Evolutionary conservation across 1,140 invertebrate genomes (phyloP).

Genomic region (Elymnias hypermnestra): DNA sequence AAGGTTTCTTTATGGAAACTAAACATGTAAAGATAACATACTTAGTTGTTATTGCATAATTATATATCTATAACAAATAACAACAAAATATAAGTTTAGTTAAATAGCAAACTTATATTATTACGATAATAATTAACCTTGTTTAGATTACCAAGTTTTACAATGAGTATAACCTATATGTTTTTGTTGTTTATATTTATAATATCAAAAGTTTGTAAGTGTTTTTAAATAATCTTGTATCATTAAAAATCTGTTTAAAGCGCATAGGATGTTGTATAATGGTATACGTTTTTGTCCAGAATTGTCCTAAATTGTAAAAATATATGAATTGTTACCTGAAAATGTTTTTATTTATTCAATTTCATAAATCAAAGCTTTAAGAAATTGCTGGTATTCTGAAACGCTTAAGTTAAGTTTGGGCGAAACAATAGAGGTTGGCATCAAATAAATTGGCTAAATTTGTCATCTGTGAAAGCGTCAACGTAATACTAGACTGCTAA

Average conservation of each 20-base stretch:
- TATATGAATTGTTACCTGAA: not conserved
- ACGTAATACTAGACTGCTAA: conserved; percentile 1
- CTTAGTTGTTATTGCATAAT: too few relatives aligned
- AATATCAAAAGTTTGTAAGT: too few relatives aligned
- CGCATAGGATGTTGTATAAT: conserved; percentile 22
- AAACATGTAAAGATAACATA: too few relatives aligned
- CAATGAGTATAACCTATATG: too few relatives aligned
- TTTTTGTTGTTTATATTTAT: too few relatives aligned
- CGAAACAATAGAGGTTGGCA: conserved; percentile 4
- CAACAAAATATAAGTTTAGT: too few relatives aligned
- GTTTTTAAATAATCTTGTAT: too few relatives aligned
- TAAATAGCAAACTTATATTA: too few relatives aligned
- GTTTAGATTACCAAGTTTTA: too few relatives aligned
- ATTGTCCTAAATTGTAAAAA: not conserved
- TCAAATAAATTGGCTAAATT: conserved; percentile 6
- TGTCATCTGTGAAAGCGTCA: conserved; percentile 8
- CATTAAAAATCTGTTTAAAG: not conserved
- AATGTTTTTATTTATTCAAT: conserved; percentile 2
- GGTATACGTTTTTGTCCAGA: not conserved
- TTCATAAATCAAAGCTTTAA: conserved; percentile 1
- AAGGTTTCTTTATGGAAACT: too few relatives aligned
- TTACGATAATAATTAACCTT: too few relatives aligned
- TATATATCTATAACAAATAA: too few relatives aligned
- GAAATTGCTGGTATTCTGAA: not conserved
- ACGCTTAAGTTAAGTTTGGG: conserved; percentile 1